Evolutionary conservation across 1,140 invertebrate genomes (phyloP).

Genomic region (Macrosteles quadrilineatus): DNA sequence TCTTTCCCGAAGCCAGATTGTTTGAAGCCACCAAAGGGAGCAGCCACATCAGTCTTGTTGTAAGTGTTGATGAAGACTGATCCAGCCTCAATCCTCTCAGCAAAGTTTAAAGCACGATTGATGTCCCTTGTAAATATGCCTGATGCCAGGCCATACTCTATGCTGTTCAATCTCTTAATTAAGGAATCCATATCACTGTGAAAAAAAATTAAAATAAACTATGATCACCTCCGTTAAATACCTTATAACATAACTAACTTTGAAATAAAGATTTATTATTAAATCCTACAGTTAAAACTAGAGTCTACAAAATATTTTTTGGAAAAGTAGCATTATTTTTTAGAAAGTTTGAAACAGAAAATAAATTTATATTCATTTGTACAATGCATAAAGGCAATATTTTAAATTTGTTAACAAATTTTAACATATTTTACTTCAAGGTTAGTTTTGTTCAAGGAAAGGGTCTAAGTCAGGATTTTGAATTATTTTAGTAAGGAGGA

Average conservation of each 20-base stretch:
- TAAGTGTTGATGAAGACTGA: constrained; percentile 96
- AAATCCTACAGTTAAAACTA: too few relatives aligned
- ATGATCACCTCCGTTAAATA: neutral
- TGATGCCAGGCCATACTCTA: constrained; percentile 91
- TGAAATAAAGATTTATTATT: too few relatives aligned
- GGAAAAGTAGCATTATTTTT: constrained; percentile 51
- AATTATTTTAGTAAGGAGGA: too few relatives aligned
- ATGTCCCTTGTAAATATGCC: constrained; percentile 91
- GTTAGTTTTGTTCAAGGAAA: too few relatives aligned
- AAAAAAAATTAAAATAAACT: constrained; percentile 28
- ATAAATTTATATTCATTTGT: too few relatives aligned
- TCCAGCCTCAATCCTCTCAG: constrained; percentile 88
- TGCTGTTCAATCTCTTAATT: constrained; percentile 82
- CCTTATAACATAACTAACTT: too few relatives aligned
- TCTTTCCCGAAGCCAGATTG: constrained; percentile 97
- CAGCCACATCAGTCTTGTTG: constrained; percentile 97
- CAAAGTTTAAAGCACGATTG: constrained; percentile 80
- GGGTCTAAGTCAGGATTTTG: too few relatives aligned
- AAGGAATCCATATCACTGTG: constrained; percentile 85
- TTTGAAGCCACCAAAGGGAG: constrained; percentile 97
- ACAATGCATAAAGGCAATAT: too few relatives aligned
- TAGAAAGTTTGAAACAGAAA: too few relatives aligned
- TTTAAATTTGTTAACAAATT: too few relatives aligned
- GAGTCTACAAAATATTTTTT: too few relatives aligned
- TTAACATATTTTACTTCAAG: too few relatives aligned